Base-by-base conservation (phyloP, 2,888 invertebrate species). In the Drosophila prolongata region DNA sequence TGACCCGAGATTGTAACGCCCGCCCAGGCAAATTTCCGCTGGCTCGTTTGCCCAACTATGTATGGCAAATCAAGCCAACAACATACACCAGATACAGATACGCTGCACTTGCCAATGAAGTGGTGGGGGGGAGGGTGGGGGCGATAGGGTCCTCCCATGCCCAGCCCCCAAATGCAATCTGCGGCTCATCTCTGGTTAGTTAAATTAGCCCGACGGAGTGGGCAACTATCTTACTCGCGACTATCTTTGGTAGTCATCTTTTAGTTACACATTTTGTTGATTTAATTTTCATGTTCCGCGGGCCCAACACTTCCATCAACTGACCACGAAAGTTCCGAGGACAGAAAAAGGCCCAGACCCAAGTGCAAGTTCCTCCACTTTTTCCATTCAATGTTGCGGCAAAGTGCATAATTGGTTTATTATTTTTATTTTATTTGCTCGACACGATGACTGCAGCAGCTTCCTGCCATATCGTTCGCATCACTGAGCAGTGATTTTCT, bases 351-450 rank as follows among this genome's bases (percentile, higher is more conserved):
- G 40, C 55, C 30, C n/a, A 10, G 13, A 14, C 19, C n/a, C 35
- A 44, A 54, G 40, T 44, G 52, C 52, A 11, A 52, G 30, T 19
- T 24, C 35, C 47, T 42, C 24, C 16, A 40, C 56, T 59, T 71
- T 59, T 71, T 69, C 66, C 56, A 75, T 77, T 86, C 83, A 83
- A 90, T 87, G 83, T 86, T 80, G 83, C 83, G 81, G 87, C 90
- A 90, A 90, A 90, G 90, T 90, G 88, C 82, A 90, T 90, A 90
- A 90, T 90, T 90, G 90, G 90, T 89, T 90, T 90, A 90, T 87
- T 89, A 88, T 89, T 78, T 82, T 75, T 78, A 68, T 73, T 75
- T 73, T 66, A 75, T 74, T 54, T 60, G 42, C 60, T 70, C 62
- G 57, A 53, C 69, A 76, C 74, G 78, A 79, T 81, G 78, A 78